Evolutionary conservation across 64 coral and sea anemone genomes (phyloP).

Genomic region (Dendrophyllia cribrosa): DNA sequence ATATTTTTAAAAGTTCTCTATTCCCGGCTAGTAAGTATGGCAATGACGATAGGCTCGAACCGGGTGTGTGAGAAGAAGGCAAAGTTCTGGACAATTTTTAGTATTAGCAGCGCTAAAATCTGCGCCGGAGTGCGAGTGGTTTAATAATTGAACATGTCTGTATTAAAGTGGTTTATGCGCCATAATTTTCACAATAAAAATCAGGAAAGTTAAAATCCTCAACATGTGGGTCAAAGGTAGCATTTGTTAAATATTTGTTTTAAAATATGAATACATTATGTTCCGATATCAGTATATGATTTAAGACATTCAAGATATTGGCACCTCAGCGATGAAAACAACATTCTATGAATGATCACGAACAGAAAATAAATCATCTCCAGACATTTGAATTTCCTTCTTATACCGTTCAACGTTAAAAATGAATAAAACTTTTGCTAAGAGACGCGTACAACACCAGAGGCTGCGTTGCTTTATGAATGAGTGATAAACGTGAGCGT

Average conservation of each 20-base stretch:
- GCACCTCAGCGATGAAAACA: conserved; percentile 30
- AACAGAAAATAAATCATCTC: background rate
- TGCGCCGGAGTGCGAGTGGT: too few species aligned
- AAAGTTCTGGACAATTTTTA: too few species aligned
- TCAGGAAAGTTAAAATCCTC: background rate
- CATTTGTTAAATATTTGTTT: conserved; percentile 43
- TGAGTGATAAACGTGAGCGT: conserved; percentile 1
- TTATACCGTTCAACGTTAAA: background rate
- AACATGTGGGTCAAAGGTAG: conserved; percentile 18
- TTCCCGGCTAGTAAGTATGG: too few species aligned
- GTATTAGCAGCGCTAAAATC: too few species aligned
- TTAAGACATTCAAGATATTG: conserved; percentile 16
- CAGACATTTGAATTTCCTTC: background rate
- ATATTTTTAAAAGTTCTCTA: too few species aligned
- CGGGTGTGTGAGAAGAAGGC: too few species aligned
- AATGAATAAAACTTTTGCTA: background rate
- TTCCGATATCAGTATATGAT: conserved; percentile 3
- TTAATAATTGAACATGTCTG: too few species aligned
- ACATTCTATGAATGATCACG: conserved; percentile 3
- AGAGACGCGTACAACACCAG: background rate
- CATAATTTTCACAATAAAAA: background rate
- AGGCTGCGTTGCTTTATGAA: background rate
- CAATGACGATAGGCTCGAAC: too few species aligned
- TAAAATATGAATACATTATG: conserved; percentile 6
- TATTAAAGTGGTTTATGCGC: too few species aligned